A percentile compares a stretch with the other conserved stretches of the same genome.
phyloP scores from a whole-genome alignment of 2,888 invertebrate species.

The Nephrotoma appendiculata region DNA sequence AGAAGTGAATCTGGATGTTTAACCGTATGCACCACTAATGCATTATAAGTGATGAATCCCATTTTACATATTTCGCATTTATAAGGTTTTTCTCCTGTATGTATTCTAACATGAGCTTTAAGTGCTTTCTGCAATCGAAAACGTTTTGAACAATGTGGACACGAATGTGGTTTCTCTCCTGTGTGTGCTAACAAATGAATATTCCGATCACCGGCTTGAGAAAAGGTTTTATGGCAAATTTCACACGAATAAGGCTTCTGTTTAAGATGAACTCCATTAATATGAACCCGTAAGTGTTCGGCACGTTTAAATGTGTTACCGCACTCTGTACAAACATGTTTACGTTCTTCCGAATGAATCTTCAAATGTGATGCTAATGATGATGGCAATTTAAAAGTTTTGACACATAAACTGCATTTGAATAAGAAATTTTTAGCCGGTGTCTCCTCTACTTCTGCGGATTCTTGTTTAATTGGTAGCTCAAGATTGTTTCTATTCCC shows the following conservation, averaged over 20 bases:
- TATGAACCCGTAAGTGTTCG: slow-evolving; percentile 12
- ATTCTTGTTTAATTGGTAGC: not conserved
- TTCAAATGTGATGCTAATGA: slow-evolving; percentile 12
- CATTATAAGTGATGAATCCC: slow-evolving; percentile 12
- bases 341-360: slow-evolving; percentile 12
- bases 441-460: not conserved
- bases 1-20: not conserved
- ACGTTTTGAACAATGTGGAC: slow-evolving; percentile 11
- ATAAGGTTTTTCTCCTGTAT: slow-evolving; percentile 13
- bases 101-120: slow-evolving; percentile 12
- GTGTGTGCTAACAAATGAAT: slow-evolving; percentile 12
- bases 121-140: slow-evolving; percentile 12
- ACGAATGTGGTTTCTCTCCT: slow-evolving; percentile 11
- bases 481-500: not conserved
- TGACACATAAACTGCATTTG: slow-evolving; percentile 9
- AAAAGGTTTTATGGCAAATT: slow-evolving; percentile 11
- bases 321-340: slow-evolving; percentile 11
- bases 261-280: slow-evolving; percentile 13
- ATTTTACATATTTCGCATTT: slow-evolving; percentile 11
- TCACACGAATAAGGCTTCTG: slow-evolving; percentile 12
- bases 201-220: slow-evolving; percentile 12
- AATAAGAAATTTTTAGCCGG: not conserved
- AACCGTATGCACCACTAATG: slow-evolving; percentile 1
- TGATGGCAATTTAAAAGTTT: slow-evolving; percentile 12
- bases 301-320: slow-evolving; percentile 13